phyloP scores from a whole-genome alignment of 1,140 invertebrate species.

The Drosophila orosa region DNA sequence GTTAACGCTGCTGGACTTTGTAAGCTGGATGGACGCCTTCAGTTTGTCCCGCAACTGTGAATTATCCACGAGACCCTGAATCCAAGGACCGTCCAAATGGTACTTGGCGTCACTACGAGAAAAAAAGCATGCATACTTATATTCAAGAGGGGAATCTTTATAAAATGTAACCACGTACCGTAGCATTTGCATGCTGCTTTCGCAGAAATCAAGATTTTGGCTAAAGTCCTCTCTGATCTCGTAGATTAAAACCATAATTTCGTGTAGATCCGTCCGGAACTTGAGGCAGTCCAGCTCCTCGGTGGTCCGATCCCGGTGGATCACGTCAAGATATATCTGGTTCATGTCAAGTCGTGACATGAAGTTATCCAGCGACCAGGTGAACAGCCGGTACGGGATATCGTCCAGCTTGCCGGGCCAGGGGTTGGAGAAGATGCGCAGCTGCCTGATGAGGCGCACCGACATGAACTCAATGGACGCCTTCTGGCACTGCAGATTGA shows the following conservation, averaged over 20 bases:
- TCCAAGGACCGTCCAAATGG: conserved; percentile 26
- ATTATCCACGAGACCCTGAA: neutral
- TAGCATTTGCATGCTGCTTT: neutral
- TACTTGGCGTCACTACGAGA: conserved; percentile 29
- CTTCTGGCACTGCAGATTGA: conserved; percentile 24
- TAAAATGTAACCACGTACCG: conserved; percentile 11
- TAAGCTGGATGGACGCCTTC: too few species aligned
- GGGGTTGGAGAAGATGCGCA: conserved; percentile 16
- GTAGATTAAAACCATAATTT: conserved; percentile 32
- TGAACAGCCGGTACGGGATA: conserved; percentile 41
- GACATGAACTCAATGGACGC: conserved; percentile 43
- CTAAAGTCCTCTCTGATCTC: conserved; percentile 22
- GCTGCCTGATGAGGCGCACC: conserved; percentile 28
- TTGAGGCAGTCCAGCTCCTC: conserved; percentile 52
- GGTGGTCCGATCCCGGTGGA: conserved; percentile 22
- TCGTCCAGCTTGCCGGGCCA: conserved; percentile 34
- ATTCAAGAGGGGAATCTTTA: too few species aligned
- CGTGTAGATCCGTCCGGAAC: conserved; percentile 39
- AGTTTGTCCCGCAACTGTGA: neutral
- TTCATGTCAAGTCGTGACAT: conserved; percentile 8
- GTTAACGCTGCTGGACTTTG: neutral
- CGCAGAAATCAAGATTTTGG: conserved; percentile 16
- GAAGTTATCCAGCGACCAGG: conserved; percentile 56
- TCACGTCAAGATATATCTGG: conserved; percentile 53
- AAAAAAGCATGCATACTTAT: neutral